These are phyloP conservation scores for Carterocephalus palaemon DNA, from an alignment of 2,888 invertebrate genomes.

Conservation along the genomic window DNA sequence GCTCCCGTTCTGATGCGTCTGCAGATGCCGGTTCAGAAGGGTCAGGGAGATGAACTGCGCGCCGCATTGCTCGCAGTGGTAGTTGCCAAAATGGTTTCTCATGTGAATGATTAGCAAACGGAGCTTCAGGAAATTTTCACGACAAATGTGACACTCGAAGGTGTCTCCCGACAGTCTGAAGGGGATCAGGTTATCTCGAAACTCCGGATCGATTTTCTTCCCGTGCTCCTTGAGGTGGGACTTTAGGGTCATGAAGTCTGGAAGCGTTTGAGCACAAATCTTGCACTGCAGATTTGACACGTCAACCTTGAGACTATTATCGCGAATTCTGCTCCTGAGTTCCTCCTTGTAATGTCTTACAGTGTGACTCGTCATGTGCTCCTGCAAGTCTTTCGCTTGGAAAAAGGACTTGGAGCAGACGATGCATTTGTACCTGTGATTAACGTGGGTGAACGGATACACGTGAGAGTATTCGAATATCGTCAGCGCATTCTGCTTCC, in stretches of 20 bases:
- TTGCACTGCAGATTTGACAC: conserved; percentile 52
- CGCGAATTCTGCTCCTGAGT: conserved; percentile 45
- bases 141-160: conserved; percentile 59
- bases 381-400: conserved; percentile 44
- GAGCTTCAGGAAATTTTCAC: conserved; percentile 49
- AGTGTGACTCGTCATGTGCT: conserved; percentile 46
- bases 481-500: conserved; percentile 52
- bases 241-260: conserved; percentile 46
- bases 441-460: conserved; percentile 56
- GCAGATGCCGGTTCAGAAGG: conserved; percentile 50
- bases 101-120: conserved; percentile 59
- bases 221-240: conserved; percentile 52
- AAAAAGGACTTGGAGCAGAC: conserved; percentile 49
- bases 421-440: conserved; percentile 60
- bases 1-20: conserved; percentile 52
- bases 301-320: conserved; percentile 58
- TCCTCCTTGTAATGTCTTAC: conserved; percentile 45
- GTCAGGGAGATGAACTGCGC: conserved; percentile 51
- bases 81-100: conserved; percentile 65
- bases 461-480: conserved; percentile 56
- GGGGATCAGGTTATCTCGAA: conserved; percentile 58
- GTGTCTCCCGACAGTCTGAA: conserved; percentile 49
- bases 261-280: conserved; percentile 43
- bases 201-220: conserved; percentile 43
- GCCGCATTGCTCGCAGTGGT: conserved; percentile 62